Base-by-base conservation (phyloP, 2,113 vertebrate species). In the Merops nubicus region DNA sequence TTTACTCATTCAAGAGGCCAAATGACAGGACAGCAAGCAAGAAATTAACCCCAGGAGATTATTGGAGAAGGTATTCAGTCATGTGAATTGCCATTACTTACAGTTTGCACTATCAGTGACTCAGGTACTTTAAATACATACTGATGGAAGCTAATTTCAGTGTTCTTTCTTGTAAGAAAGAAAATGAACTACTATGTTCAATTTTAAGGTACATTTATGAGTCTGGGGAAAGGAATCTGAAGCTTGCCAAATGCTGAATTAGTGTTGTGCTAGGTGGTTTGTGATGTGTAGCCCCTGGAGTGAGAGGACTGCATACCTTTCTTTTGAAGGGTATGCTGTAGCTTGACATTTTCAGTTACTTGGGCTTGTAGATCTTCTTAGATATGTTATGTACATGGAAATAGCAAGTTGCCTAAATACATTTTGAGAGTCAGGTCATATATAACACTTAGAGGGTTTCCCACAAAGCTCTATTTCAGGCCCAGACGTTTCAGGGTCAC, bases 341-440 rank as follows among this genome's bases (percentile, higher is more conserved):
- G 11, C 31, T 34, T 2, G 5, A 20, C 33, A 38, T 84, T 89
- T 93, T 86, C 57, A 36, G 42, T 81, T 28, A 19, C 21, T 65
- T 74, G 21, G 4, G 6, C 88, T 85, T 91, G 21, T 89, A 25
- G 17, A 47, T 48, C 38, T 57, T 82, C 54, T 89, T 36, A 67
- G 34, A 63, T 62, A 34, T 1, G 3, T 13, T 54, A 54, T 1
- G 2, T 50, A 28, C 0, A 4, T 54, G 50, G 36, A 56, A 83
- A 38, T n/a, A 65, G 7, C 12, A 53, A 65, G 9, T 22, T 54
- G 20, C 33, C n/a, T 38, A 86, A 74, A 15, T 77, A 26, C 42
- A 56, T 73, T 36, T 83, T 18, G 33, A 29, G n/a, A 62, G 15
- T 19, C 0, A 0, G 0, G 5, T 70, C 1, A 0, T 65, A 19